A percentile compares a stretch with the other conserved stretches of the same genome.
Evolutionary conservation across 2,797 vertebrate species (phyloP).

Genomic region (Sebastes taczanowskii): DNA sequence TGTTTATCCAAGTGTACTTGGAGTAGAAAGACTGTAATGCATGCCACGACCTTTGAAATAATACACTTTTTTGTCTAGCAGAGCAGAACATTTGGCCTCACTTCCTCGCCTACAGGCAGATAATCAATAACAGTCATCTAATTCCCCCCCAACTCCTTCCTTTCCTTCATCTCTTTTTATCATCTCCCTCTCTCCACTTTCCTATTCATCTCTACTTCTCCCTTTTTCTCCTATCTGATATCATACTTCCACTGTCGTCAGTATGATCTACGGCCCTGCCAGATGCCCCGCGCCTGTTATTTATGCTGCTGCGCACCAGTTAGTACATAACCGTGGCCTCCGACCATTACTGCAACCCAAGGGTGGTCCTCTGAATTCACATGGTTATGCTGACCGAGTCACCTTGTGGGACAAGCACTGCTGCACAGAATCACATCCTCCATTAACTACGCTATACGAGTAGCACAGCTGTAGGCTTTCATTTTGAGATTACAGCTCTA

Average conservation of each 20-base stretch:
- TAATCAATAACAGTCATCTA: constrained; percentile 83
- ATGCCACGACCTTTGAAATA: constrained; percentile 84
- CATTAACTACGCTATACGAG: constrained; percentile 62
- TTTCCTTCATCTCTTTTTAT: constrained; percentile 54
- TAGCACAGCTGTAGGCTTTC: constrained; percentile 68
- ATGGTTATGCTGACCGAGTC: constrained; percentile 73
- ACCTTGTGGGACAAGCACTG: constrained; percentile 76
- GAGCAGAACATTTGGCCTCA: constrained; percentile 80
- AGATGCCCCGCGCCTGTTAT: constrained; percentile 68
- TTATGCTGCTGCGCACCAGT: constrained; percentile 70
- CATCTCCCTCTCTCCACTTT: constrained; percentile 51
- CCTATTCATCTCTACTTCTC: constrained; percentile 64
- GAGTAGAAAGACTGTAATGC: constrained; percentile 73
- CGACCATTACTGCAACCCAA: constrained; percentile 62
- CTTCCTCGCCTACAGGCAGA: constrained; percentile 76
- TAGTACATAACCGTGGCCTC: constrained; percentile 75
- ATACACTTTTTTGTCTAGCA: constrained; percentile 82
- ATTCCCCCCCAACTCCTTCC: constrained; percentile 35
- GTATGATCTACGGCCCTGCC: constrained; percentile 81
- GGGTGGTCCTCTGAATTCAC: constrained; percentile 72
- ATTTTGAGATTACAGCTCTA: constrained; percentile 66
- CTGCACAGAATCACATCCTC: constrained; percentile 72
- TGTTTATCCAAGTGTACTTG: constrained; percentile 69
- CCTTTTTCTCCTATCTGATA: constrained; percentile 71
- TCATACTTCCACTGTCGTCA: constrained; percentile 72